Conservation (phyloP, 1,140 invertebrate species). For the Archivesica marissinica region DNA sequence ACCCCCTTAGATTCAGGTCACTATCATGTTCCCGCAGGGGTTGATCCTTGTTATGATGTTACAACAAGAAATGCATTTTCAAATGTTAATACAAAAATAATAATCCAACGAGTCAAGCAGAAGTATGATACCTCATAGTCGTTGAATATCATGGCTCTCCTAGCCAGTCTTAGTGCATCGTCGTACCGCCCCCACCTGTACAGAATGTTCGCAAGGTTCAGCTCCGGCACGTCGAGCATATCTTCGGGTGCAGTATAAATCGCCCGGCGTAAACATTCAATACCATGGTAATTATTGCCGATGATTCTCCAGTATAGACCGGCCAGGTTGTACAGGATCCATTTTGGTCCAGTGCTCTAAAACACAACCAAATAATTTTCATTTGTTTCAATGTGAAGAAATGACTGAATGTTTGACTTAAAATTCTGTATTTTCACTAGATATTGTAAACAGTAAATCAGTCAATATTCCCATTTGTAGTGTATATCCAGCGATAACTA, state of each 20-base stretch:
- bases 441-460: too few relatives aligned
- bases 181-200: constrained; percentile 88
- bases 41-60: too few relatives aligned
- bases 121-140: constrained; percentile 86
- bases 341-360: constrained; percentile 89
- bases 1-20: too few relatives aligned
- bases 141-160: constrained; percentile 90
- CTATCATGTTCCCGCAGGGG: too few relatives aligned
- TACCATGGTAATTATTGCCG: constrained; percentile 90
- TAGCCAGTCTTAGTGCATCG: constrained; percentile 91
- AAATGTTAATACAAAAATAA: too few relatives aligned
- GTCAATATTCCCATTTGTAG: too few relatives aligned
- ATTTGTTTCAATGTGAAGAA: too few relatives aligned
- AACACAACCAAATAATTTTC: neutral
- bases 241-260: constrained; percentile 90
- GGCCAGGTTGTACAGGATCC: constrained; percentile 93
- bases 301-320: constrained; percentile 93
- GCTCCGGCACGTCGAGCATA: constrained; percentile 90
- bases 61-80: too few relatives aligned
- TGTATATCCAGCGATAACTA: too few relatives aligned
- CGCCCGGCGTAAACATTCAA: constrained; percentile 92
- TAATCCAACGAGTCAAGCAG: constrained; percentile 1
- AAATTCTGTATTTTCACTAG: too few relatives aligned
- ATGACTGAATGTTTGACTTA: too few relatives aligned
- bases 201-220: constrained; percentile 92